phyloP scores from a whole-genome alignment of 1,140 invertebrate species.

The Atta cephalotes region DNA sequence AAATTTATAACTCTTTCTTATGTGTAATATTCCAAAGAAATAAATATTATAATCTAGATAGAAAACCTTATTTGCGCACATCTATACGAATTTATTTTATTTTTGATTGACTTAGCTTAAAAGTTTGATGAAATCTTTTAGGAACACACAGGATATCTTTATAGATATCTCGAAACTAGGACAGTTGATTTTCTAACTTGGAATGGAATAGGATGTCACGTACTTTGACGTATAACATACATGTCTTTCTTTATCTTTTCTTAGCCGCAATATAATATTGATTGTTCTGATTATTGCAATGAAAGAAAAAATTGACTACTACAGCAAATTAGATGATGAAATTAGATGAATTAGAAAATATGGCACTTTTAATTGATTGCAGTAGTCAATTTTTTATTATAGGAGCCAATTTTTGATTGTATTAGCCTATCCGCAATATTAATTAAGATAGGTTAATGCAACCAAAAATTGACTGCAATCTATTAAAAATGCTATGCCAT shows the following conservation, averaged over 20 bases:
- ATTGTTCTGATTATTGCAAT: not conserved
- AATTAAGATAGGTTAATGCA: too few relatives aligned
- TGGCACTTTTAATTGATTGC: too few relatives aligned
- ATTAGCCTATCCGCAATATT: too few relatives aligned
- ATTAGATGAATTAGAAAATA: too few relatives aligned
- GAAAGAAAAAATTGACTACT: too few relatives aligned
- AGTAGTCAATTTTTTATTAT: too few relatives aligned
- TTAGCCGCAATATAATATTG: conserved; percentile 11
- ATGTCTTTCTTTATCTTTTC: not conserved
- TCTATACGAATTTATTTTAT: conserved; percentile 44
- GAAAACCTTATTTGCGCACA: not conserved
- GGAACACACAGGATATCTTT: conserved; percentile 25
- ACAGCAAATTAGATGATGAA: too few relatives aligned
- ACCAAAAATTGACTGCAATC: too few relatives aligned
- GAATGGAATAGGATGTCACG: conserved; percentile 26
- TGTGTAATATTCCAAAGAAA: conserved; percentile 4
- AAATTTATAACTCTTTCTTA: not conserved
- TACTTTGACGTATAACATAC: not conserved
- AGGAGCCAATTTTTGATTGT: too few relatives aligned
- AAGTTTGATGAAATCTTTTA: conserved; percentile 46
- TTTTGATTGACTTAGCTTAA: not conserved
- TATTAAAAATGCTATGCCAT: too few relatives aligned
- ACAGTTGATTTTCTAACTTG: conserved; percentile 40
- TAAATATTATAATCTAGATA: not conserved
- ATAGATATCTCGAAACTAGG: conserved; percentile 37